Percentiles rank a stretch among this genome's conserved stretches.
phyloP scores from a whole-genome alignment of 2,113 vertebrate genomes.

The Hiodon tergisus region DNA sequence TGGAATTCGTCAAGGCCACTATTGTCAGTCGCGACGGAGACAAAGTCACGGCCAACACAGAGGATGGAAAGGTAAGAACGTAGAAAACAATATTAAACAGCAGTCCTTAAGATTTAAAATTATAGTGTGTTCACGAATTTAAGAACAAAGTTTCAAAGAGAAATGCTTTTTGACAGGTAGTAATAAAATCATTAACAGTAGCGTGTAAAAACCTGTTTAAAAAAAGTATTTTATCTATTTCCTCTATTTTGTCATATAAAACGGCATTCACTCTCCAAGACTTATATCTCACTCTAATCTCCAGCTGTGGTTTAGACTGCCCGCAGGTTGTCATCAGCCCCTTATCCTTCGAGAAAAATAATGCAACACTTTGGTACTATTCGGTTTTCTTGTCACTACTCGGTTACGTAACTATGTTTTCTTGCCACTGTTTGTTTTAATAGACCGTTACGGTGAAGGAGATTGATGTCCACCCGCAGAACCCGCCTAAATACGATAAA shows the following conservation, averaged over 20 bases:
- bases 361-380: not conserved
- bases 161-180: no score
- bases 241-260: no score
- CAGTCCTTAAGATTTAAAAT: not conserved
- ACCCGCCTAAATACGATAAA: constrained; percentile 73
- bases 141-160: not conserved
- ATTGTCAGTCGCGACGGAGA: constrained; percentile 64
- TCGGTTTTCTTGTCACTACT: constrained; percentile 29
- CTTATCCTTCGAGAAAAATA: not conserved
- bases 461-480: constrained; percentile 66
- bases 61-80: constrained; percentile 59
- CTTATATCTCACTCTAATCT: no score
- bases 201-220: no score
- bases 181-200: no score
- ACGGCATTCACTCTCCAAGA: no score
- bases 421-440: constrained; percentile 29
- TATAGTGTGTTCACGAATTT: no score
- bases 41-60: constrained; percentile 64
- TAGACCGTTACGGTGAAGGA: constrained; percentile 68
- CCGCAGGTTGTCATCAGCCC: no score
- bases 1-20: constrained; percentile 65
- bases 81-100: not conserved
- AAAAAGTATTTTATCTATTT: no score
- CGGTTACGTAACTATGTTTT: constrained; percentile 12
- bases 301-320: no score